Evolutionary conservation across 1,140 invertebrate genomes (phyloP), one percentile per base, ranked within the genome.

Genomic region (Rhyacophila brunnea): DNA sequence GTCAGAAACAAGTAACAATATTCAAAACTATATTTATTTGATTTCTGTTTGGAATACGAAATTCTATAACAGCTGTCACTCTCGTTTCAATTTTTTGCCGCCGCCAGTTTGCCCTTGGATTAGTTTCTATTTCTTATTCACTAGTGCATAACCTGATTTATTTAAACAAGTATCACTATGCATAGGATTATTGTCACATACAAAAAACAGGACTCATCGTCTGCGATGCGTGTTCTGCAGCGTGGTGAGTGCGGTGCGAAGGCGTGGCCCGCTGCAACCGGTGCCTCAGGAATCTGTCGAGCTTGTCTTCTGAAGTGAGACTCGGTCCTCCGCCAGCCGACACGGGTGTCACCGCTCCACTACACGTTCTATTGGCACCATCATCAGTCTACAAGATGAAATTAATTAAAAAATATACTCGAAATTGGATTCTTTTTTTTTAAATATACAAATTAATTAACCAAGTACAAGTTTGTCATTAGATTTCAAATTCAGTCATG

Each of bases 361-460:
- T 72, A 38, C 14, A 40, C 54, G 44, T 55, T 43, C 47, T 50
- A 18, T 40, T 32, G 0, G 40, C 44, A 32, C 83, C 85, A 68
- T 89, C 87, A 62, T 89, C 87, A 67, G 86, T 87, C 85, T 88
- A 71, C 65, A 72, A 70, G 43, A 7, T 34, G 17, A n/a, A n/a
- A 58, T 20, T 19, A n/a, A 28, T 32, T 32, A 14, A 20, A 14
- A 63, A 48, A 58, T 10, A 64, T 20, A 42, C 35, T 36, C 23
- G 38, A 40, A 40, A 40, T 5, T 51, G 34, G 14, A 51, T 19
- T n/a, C n/a, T n/a, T n/a, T n/a, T n/a, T n/a, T n/a, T n/a, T n/a
- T n/a, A n/a, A n/a, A n/a, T n/a, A n/a, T n/a, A n/a, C n/a, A n/a
- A n/a, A n/a, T n/a, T n/a, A n/a, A n/a, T n/a, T n/a, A n/a, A n/a